Conservation (phyloP, 2,888 invertebrate genomes). For the Acanthosepion lycidas region DNA sequence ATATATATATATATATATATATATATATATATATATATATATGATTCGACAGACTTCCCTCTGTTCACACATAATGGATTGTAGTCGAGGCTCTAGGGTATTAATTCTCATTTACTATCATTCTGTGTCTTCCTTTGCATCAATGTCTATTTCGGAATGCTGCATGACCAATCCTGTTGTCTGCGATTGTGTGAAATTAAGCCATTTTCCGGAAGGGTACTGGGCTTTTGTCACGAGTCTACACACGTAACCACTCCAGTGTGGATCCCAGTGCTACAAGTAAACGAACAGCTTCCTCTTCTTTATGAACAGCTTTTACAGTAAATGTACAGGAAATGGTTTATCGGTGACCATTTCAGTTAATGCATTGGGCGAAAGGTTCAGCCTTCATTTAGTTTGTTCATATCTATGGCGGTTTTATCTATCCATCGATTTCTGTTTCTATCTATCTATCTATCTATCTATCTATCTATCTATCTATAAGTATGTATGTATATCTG, state of each 20-base stretch:
- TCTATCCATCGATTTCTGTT: not conserved
- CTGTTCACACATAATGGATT: no score
- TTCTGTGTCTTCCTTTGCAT: not conserved
- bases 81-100: no score
- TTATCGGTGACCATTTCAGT: not conserved
- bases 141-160: not conserved
- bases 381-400: not conserved
- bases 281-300: not conserved
- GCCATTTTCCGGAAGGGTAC: not conserved
- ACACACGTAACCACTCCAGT: not conserved
- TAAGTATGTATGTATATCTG: no score
- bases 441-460: no score
- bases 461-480: no score
- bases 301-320: not conserved
- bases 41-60: no score
- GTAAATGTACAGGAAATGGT: not conserved
- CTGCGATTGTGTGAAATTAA: not conserved
- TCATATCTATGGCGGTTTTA: not conserved
- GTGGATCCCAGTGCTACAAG: not conserved
- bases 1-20: no score
- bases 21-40: no score
- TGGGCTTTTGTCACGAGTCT: not conserved
- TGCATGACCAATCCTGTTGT: not conserved
- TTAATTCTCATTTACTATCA: not conserved
- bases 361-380: not conserved